A percentile compares a stretch with the other conserved stretches of the same genome.
phyloP scores from a whole-genome alignment of 2,797 vertebrate species.

The Xiphorhynchus erythropygius region DNA sequence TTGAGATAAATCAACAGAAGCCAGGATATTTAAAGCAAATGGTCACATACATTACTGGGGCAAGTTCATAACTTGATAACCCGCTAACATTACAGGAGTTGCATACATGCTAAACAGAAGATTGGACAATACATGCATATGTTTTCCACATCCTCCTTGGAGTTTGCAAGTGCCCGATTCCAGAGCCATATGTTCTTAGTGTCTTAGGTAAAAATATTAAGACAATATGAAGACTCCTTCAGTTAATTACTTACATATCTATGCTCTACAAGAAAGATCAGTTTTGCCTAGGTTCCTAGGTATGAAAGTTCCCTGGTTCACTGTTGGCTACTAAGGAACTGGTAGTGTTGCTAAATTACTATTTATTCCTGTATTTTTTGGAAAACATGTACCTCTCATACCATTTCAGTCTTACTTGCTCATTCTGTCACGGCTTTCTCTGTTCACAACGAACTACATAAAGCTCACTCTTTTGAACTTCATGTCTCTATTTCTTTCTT shows the following conservation, averaged over 20 bases:
- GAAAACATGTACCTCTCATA: neutral
- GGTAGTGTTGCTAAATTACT: neutral
- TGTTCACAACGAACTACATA: neutral
- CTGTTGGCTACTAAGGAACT: neutral
- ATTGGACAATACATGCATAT: neutral
- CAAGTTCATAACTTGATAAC: neutral
- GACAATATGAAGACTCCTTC: neutral
- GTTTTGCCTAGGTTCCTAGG: neutral
- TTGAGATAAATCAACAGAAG: conserved; percentile 20
- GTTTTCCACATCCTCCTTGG: neutral
- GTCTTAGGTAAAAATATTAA: neutral
- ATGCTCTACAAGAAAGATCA: neutral
- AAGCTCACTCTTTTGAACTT: neutral
- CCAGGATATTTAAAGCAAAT: neutral
- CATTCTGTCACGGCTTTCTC: neutral
- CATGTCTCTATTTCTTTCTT: neutral
- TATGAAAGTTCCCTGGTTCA: neutral
- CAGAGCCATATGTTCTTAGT: neutral
- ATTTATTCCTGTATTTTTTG: neutral
- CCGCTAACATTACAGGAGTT: neutral
- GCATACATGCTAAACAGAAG: neutral
- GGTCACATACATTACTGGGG: neutral
- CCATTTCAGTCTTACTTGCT: neutral
- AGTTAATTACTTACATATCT: neutral
- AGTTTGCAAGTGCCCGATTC: neutral